Percentiles rank a stretch among this genome's conserved stretches.
phyloP scores from a whole-genome alignment of 92 coral and sea anemone genomes.

The Porites lobata region DNA sequence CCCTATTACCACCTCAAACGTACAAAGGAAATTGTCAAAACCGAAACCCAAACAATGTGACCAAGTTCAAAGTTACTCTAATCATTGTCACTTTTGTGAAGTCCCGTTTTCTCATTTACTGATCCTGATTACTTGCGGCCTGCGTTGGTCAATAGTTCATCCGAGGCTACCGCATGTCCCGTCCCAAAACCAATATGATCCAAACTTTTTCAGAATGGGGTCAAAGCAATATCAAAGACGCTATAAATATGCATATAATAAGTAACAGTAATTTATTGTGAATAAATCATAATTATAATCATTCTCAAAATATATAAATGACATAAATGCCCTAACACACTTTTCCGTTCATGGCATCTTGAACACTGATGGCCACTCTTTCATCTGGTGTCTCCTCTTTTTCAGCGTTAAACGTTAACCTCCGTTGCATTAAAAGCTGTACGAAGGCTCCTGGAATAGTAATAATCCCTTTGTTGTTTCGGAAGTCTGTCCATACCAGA shows the following conservation, averaged over 20 bases:
- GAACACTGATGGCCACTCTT: slow-evolving; percentile 15
- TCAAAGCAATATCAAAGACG: background rate
- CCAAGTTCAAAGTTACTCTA: too few species aligned
- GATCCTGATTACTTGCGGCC: background rate
- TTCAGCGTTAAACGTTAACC: background rate
- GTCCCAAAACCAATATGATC: too few species aligned
- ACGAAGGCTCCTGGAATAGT: slow-evolving; percentile 58
- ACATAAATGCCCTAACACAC: background rate
- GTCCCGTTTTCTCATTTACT: background rate
- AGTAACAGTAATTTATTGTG: background rate
- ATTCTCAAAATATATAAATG: background rate
- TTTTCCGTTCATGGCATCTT: slow-evolving; percentile 37
- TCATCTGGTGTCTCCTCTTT: background rate
- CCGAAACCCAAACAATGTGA: too few species aligned
- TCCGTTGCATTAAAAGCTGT: slow-evolving; percentile 36
- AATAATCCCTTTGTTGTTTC: slow-evolving; percentile 73
- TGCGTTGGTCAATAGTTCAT: too few species aligned
- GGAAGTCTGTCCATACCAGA: slow-evolving; percentile 74
- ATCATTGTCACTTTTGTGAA: background rate
- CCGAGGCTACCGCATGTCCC: too few species aligned
- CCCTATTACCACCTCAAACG: too few species aligned
- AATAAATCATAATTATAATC: background rate
- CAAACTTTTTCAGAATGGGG: too few species aligned
- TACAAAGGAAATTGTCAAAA: too few species aligned
- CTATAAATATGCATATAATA: too few species aligned